Percentiles rank a stretch among this genome's conserved stretches.
phyloP scores from a whole-genome alignment of 2,797 vertebrate species.

The Pelodytes ibericus region DNA sequence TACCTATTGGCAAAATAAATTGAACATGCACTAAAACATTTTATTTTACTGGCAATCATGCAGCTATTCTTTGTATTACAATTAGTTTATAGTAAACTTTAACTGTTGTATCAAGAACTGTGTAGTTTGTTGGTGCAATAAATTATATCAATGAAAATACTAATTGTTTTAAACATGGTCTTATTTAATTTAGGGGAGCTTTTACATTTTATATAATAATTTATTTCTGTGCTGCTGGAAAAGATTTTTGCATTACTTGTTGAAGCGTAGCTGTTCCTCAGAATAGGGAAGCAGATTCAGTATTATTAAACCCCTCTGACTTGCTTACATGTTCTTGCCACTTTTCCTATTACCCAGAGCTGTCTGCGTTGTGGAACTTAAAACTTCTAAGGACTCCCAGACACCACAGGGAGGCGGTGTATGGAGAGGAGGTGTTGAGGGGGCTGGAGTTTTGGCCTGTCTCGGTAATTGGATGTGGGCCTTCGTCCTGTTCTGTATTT shows the following conservation, averaged over 20 bases:
- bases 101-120: no score
- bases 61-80: no score
- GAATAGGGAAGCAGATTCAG: neutral
- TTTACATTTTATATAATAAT: neutral
- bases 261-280: neutral
- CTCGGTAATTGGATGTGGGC: constrained; percentile 2
- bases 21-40: no score
- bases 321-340: neutral
- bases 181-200: no score
- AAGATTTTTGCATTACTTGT: neutral
- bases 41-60: no score
- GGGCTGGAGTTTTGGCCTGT: constrained; percentile 6
- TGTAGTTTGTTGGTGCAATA: no score
- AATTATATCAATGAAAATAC: no score
- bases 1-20: no score
- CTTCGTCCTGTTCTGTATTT: constrained; percentile 32
- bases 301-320: neutral
- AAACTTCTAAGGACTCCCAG: neutral
- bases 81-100: no score
- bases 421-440: neutral
- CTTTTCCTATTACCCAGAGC: neutral
- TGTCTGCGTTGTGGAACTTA: neutral
- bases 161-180: no score
- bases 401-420: neutral
- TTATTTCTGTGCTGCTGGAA: neutral